These are phyloP conservation scores for Taphrorychus bicolor DNA, from an alignment of 2,888 invertebrate species.

Conservation along the genomic window DNA sequence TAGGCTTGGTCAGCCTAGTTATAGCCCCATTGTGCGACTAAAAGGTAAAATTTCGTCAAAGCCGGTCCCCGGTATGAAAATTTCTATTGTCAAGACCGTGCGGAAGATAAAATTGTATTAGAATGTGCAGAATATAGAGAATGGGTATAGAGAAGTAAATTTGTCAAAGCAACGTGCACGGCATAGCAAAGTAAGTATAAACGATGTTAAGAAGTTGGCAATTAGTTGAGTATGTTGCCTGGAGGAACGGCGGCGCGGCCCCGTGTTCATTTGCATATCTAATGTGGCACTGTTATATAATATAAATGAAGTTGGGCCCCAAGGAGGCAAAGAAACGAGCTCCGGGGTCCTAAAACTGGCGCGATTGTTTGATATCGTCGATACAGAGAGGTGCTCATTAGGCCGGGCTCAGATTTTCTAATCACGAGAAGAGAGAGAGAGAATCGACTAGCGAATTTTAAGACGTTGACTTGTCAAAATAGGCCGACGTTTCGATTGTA, in stretches of 20 bases:
- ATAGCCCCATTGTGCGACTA: not conserved
- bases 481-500: too few relatives aligned
- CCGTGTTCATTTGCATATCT: constrained; percentile 59
- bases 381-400: not conserved
- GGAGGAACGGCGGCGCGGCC: constrained; percentile 50
- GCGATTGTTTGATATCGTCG: constrained; percentile 9
- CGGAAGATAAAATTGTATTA: constrained; percentile 53
- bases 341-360: constrained; percentile 6
- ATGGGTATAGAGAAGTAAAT: constrained; percentile 53
- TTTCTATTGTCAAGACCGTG: constrained; percentile 27
- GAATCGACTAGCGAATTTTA: too few relatives aligned
- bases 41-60: too few relatives aligned
- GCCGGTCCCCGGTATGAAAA: too few relatives aligned
- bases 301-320: constrained; percentile 54
- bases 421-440: too few relatives aligned
- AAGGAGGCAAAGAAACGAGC: constrained; percentile 23
- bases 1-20: constrained; percentile 15
- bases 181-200: constrained; percentile 62
- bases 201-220: constrained; percentile 63
- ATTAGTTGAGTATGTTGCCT: constrained; percentile 60
- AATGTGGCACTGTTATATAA: constrained; percentile 60
- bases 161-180: constrained; percentile 61
- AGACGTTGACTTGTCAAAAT: too few relatives aligned
- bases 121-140: constrained; percentile 42
- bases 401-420: not conserved